A percentile compares a stretch with the other conserved stretches of the same genome.
phyloP scores from a whole-genome alignment of 2,888 invertebrate species.

The Epiblema foenella region DNA sequence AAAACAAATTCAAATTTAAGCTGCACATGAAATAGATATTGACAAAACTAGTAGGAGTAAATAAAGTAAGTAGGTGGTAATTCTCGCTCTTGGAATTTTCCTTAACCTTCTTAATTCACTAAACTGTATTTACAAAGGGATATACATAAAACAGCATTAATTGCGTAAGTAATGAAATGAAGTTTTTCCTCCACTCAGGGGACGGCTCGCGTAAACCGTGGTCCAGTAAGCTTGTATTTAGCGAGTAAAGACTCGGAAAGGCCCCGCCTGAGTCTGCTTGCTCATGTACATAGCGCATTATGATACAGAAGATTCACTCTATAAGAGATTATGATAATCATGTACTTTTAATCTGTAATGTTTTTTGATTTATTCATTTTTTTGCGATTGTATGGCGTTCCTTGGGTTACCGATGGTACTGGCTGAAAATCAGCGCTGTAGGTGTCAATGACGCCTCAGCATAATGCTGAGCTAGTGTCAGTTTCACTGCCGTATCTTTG shows the following conservation, averaged over 20 bases:
- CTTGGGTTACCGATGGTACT: no score
- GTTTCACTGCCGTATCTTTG: no score
- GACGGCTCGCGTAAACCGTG: conserved; percentile 23
- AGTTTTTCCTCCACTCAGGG: conserved; percentile 37
- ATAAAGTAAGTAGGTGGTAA: no score
- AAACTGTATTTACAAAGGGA: conserved; percentile 31
- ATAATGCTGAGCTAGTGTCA: no score
- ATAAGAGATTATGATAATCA: background rate
- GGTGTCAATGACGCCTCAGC: no score
- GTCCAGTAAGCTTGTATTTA: conserved; percentile 59
- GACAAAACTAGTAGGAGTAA: no score
- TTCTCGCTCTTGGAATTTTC: no score
- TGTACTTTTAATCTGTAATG: background rate
- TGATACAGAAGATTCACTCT: conserved; percentile 1
- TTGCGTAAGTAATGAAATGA: conserved; percentile 41
- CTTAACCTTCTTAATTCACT: conserved; percentile 10
- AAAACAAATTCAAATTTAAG: no score
- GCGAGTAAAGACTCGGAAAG: conserved; percentile 71
- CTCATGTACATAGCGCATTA: conserved; percentile 59
- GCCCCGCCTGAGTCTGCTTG: conserved; percentile 50
- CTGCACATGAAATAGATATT: background rate
- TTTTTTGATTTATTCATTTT: no score
- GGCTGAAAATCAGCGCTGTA: no score
- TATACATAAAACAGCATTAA: conserved; percentile 41
- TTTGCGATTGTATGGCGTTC: no score